Base-by-base conservation (phyloP, 1,140 invertebrate species). In the Magallana gigas region DNA sequence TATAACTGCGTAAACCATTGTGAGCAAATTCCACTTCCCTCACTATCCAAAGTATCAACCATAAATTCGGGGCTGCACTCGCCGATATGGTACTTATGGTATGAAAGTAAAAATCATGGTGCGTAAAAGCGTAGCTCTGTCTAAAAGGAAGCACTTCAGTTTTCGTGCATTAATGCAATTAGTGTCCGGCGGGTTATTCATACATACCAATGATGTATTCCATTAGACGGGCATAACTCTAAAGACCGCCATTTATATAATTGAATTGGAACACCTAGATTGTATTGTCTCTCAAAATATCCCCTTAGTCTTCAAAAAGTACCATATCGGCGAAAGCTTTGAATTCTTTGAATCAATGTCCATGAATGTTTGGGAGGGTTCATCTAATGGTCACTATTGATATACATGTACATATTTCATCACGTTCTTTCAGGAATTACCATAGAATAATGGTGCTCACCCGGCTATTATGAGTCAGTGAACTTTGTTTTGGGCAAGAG, bases 341-440 rank as follows among this genome's bases (percentile, higher is more conserved):
- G 8, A 29, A 76, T 76, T 76, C 23, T 76, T 76, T 76, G 18
- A 76, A 76, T 76, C 23, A 76, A 36, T 12, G 23, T 36, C 68
- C 36, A 23, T 76, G 68, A 23, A 23, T 76, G 8, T 76, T 76
- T 76, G 12, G 23, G 6, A 29, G 23, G 23, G 68, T 76, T 76
- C 68, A 76, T 11, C 68, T 76, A 76, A 76, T 76, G 68, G 68
- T 76, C 68, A 76, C 11, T 12, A 76, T 64, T 8, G 60, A 64
- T 64, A 48, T 48, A 48, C 36, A 48, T 48, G 36, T 48, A 64
- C 60, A 36, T 29, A 29, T 29, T 29, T 76, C 68, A 76, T 76
- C 68, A 76, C 23, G 68, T 29, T 23, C 11, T 29, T 76, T 29
- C 36, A 12, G 23, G 68, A 76, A 76, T 29, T 76, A 76, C 36